These are phyloP conservation scores for Gymnocypris eckloni DNA, from an alignment of 2,797 vertebrate species.

Conservation along the genomic window DNA sequence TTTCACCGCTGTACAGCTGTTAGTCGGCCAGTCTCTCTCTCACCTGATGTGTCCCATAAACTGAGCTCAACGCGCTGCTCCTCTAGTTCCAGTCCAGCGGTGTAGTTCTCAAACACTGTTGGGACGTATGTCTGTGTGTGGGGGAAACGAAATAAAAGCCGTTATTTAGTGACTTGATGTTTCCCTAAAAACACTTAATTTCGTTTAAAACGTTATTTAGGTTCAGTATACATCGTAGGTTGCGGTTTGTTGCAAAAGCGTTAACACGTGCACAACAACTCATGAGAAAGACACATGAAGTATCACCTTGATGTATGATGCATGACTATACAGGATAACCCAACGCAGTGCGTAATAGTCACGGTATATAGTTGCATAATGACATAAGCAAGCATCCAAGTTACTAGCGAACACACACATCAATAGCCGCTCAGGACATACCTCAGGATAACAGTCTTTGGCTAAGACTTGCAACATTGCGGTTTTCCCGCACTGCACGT, in stretches of 20 bases:
- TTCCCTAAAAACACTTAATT: not conserved
- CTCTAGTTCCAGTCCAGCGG: constrained; percentile 90
- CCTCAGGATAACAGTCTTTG: constrained; percentile 97
- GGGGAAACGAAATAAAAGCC: not conserved
- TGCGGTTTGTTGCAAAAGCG: not conserved
- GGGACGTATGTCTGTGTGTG: constrained; percentile 89
- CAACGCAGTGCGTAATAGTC: not conserved
- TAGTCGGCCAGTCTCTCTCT: constrained; percentile 57
- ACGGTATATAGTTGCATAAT: not conserved
- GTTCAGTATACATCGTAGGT: not conserved
- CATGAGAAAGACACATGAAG: not conserved
- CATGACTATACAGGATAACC: not conserved
- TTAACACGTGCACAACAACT: constrained; percentile 26
- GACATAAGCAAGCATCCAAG: not conserved
- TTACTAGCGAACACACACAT: not conserved
- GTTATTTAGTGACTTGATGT: not conserved
- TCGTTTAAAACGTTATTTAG: not conserved
- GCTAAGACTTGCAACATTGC: constrained; percentile 95
- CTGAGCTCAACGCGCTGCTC: constrained; percentile 95
- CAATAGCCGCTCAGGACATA: constrained; percentile 66
- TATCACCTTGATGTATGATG: not conserved
- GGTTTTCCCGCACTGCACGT: constrained; percentile 96
- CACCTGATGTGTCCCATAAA: constrained; percentile 96
- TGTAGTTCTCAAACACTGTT: constrained; percentile 98
- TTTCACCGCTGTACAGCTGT: not conserved